phyloP scores from a whole-genome alignment of 2,797 vertebrate species.

The Epinephelus awoara region DNA sequence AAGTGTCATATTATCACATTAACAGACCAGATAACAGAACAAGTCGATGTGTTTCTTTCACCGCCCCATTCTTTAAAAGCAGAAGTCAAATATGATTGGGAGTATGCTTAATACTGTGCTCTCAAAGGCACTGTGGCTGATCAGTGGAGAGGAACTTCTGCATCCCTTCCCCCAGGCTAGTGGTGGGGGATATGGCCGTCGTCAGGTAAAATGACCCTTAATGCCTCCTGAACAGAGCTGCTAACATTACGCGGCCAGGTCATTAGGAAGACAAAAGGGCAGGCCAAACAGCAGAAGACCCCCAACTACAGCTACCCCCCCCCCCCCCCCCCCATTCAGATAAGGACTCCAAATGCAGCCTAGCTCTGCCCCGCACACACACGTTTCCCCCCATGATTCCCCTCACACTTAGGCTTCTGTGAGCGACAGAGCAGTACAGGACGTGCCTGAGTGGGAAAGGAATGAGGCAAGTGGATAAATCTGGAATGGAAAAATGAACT shows the following conservation, averaged over 20 bases:
- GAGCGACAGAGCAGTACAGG: constrained; percentile 67
- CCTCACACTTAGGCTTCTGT: constrained; percentile 46
- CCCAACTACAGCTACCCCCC: constrained; percentile 38
- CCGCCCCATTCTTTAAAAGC: not conserved
- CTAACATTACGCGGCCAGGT: constrained; percentile 77
- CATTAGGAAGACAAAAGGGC: constrained; percentile 80
- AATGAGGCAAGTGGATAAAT: constrained; percentile 65
- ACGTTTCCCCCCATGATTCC: constrained; percentile 9
- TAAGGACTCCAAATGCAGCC: constrained; percentile 48
- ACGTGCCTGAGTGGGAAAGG: constrained; percentile 58
- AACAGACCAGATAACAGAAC: not conserved
- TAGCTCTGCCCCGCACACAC: constrained; percentile 31
- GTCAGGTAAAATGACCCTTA: constrained; percentile 83
- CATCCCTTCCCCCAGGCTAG: constrained; percentile 63
- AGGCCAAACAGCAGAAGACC: constrained; percentile 66
- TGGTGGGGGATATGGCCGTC: constrained; percentile 54
- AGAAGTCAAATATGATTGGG: not conserved
- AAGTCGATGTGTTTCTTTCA: constrained; percentile 7
- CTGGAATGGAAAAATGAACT: constrained; percentile 71
- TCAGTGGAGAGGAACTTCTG: constrained; percentile 1
- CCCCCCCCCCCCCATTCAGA: constrained; percentile 38
- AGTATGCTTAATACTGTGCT: not conserved
- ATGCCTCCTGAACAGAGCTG: constrained; percentile 76
- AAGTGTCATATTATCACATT: constrained; percentile 32
- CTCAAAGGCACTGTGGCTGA: not conserved